A percentile compares a stretch with the other conserved stretches of the same genome.
Evolutionary conservation across 2,113 vertebrate genomes (phyloP).

Genomic region (Hemicordylus capensis): DNA sequence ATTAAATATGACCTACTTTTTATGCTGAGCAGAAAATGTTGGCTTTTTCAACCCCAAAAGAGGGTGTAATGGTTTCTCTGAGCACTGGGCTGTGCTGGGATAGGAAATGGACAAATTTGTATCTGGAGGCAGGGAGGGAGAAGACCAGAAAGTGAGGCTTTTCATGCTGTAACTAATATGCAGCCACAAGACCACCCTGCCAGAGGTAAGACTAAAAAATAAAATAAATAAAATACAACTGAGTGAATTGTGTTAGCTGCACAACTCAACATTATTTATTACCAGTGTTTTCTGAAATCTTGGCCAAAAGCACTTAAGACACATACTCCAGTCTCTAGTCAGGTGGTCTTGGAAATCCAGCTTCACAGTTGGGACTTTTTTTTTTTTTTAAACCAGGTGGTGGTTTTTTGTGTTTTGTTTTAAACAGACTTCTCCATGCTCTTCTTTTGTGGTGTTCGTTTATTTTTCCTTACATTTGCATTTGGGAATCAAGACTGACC

Average conservation of each 20-base stretch:
- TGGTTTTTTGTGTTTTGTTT: too few relatives aligned
- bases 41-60: conserved; percentile 27
- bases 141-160: background rate
- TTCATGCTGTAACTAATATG: conserved; percentile 5
- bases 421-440: conserved; percentile 34
- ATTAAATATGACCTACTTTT: conserved; percentile 22
- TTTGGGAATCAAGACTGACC: conserved; percentile 43
- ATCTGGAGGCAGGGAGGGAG: background rate
- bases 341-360: conserved; percentile 63
- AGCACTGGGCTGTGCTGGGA: background rate
- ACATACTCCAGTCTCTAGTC: conserved; percentile 37
- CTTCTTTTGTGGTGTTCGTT: conserved; percentile 32
- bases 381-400: too few relatives aligned
- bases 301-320: conserved; percentile 37
- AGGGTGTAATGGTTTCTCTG: conserved; percentile 13
- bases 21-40: conserved; percentile 27
- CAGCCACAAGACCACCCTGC: conserved; percentile 39
- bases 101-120: background rate
- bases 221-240: too few relatives aligned
- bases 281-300: conserved; percentile 47
- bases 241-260: conserved; percentile 33
- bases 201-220: conserved; percentile 38
- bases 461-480: conserved; percentile 42
- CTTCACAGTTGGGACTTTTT: conserved; percentile 24
- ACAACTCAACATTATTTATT: conserved; percentile 29